phyloP scores from a whole-genome alignment of 2,113 vertebrate genomes.

The Myocastor coypus region DNA sequence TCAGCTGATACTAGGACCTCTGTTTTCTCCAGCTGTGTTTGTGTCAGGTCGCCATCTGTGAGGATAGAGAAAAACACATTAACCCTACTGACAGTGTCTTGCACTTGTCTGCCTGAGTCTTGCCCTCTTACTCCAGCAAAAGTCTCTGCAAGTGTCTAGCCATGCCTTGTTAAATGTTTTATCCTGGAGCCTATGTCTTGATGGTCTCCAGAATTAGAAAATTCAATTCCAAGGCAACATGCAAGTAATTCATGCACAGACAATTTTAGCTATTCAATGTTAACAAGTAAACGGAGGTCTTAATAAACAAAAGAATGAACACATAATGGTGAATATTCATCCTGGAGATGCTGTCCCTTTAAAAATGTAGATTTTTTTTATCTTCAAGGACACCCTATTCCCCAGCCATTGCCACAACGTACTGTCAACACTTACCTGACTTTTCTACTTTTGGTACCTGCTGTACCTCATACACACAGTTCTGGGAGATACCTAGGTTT shows the following conservation, averaged over 20 bases:
- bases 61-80: constrained; percentile 40
- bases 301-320: constrained; percentile 6
- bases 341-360: constrained; percentile 10
- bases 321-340: constrained; percentile 1
- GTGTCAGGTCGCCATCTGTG: constrained; percentile 73
- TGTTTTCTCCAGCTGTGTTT: constrained; percentile 64
- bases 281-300: constrained; percentile 48
- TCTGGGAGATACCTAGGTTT: constrained; percentile 92
- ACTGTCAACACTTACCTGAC: constrained; percentile 85
- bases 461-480: constrained; percentile 92
- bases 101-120: background rate
- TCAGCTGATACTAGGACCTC: constrained; percentile 79
- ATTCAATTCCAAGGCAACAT: constrained; percentile 60
- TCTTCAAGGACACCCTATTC: constrained; percentile 47
- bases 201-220: constrained; percentile 34
- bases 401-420: constrained; percentile 54
- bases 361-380: background rate
- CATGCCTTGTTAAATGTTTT: constrained; percentile 1
- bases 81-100: background rate
- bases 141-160: background rate
- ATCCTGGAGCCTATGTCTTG: background rate
- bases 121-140: constrained; percentile 1
- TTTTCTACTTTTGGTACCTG: constrained; percentile 80
- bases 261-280: constrained; percentile 42
- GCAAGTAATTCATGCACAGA: constrained; percentile 61